Base-by-base conservation (phyloP, 2,113 vertebrate genomes). In the Oncorhynchus masou region DNA sequence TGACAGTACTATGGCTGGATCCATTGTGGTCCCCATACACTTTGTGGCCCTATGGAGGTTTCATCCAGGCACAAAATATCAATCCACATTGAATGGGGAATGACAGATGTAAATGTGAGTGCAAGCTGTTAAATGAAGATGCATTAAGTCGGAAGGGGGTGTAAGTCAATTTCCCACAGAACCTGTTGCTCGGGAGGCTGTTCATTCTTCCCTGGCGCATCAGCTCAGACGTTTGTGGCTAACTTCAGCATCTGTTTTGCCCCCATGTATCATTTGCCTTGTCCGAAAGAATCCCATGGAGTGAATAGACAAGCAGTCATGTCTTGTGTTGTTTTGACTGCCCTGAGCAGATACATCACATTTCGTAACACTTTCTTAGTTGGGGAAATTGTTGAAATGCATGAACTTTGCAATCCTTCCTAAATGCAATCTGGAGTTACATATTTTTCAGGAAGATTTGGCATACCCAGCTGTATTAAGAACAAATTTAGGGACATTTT, bases 81-180 rank as follows among this genome's bases (percentile, higher is more conserved):
- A 77, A 85, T 85, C 62, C 77, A 54, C 66, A 80, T 73, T 78
- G 67, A 19, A 68, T 39, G 59, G 31, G 6, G 59, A 39, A 78
- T 76, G 80, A 80, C 78, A 80, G 75, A 80, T 83, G 81, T 82
- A 82, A 85, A 85, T 81, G 80, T 80, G 78, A 85, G 66, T 22
- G 22, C 45, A 24, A 54, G 48, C 70, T 45, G 68, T 73, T 74
- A 75, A 75, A 82, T 85, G 75, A 82, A 82, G 78, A 85, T 73
- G 70, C 78, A 85, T 83, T 68, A 51, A 12, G 15, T 51, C 4
- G 4, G 49, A 51, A 15, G 49, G 49, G 49, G 15, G 15, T 51
- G 15, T 51, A 51, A 64, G 27, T 68, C 27, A 31, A 34, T 68
- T 68, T 68, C 31, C 19, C 16, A 20, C 13, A 31, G 67, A 25